Evolutionary conservation across 2,113 vertebrate genomes (phyloP).

Genomic region (Danionella cerebrum): DNA sequence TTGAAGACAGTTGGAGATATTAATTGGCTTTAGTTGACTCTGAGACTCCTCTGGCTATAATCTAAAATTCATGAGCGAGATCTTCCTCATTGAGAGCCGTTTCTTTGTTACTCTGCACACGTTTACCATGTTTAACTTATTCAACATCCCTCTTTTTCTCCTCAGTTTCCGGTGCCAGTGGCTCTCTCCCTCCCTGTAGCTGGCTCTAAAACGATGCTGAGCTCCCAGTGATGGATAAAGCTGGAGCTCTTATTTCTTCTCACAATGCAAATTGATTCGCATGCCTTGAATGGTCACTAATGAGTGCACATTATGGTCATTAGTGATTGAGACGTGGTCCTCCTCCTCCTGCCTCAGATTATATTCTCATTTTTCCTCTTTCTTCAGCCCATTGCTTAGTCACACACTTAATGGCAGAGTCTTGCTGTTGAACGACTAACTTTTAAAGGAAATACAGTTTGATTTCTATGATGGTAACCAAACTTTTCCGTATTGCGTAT

Average conservation of each 20-base stretch:
- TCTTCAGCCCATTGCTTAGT: neutral
- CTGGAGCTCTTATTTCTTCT: neutral
- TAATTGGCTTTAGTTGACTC: slow-evolving; percentile 54
- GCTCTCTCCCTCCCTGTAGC: slow-evolving; percentile 5
- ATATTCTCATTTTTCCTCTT: neutral
- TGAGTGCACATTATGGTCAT: slow-evolving; percentile 57
- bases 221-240: slow-evolving; percentile 44
- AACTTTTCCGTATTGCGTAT: too few species aligned
- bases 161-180: slow-evolving; percentile 25
- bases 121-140: slow-evolving; percentile 60
- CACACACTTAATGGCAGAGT: neutral
- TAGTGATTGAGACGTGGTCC: slow-evolving; percentile 27
- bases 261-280: slow-evolving; percentile 18
- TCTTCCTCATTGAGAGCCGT: slow-evolving; percentile 56
- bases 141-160: neutral
- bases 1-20: slow-evolving; percentile 30
- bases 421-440: neutral
- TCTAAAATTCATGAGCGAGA: slow-evolving; percentile 62
- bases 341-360: slow-evolving; percentile 10
- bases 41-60: slow-evolving; percentile 59
- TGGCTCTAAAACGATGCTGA: slow-evolving; percentile 43
- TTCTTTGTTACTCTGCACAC: slow-evolving; percentile 60
- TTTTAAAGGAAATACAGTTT: neutral
- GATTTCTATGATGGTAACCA: too few species aligned
- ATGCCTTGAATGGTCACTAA: slow-evolving; percentile 50